These are phyloP conservation scores for Lepidochrysops patricia DNA, from an alignment of 2,888 invertebrate genomes.

Conservation along the genomic window DNA sequence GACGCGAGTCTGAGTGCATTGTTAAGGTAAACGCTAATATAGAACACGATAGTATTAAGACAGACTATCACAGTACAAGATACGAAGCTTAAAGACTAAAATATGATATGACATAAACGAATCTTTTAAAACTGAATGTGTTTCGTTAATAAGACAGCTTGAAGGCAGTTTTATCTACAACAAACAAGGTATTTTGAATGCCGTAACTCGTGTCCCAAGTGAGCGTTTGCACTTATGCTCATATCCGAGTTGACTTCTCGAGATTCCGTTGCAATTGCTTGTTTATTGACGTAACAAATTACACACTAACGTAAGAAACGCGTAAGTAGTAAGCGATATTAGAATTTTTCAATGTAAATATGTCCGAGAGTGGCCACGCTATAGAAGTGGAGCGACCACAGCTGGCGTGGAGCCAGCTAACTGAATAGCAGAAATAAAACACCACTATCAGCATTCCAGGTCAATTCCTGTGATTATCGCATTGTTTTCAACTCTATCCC, in stretches of 20 bases:
- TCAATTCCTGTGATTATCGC: slow-evolving; percentile 64
- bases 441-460: slow-evolving; percentile 71
- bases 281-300: neutral
- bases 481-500: slow-evolving; percentile 36
- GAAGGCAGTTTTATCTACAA: too few species aligned
- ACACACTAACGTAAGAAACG: neutral
- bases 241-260: neutral
- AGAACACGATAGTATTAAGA: too few species aligned
- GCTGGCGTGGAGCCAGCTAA: slow-evolving; percentile 60
- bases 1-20: neutral
- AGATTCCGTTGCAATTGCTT: neutral
- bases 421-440: slow-evolving; percentile 67
- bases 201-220: too few species aligned
- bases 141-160: too few species aligned
- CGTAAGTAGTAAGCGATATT: neutral
- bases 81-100: too few species aligned
- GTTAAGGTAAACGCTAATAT: too few species aligned
- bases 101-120: too few species aligned
- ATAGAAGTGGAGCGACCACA: slow-evolving; percentile 48
- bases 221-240: too few species aligned
- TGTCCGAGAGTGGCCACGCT: slow-evolving; percentile 47
- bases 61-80: too few species aligned
- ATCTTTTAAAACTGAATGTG: too few species aligned
- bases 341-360: slow-evolving; percentile 23
- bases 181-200: too few species aligned